Evolutionary conservation across 2,888 invertebrate species (phyloP).

Genomic region (Paralinhomoeus sp.): DNA sequence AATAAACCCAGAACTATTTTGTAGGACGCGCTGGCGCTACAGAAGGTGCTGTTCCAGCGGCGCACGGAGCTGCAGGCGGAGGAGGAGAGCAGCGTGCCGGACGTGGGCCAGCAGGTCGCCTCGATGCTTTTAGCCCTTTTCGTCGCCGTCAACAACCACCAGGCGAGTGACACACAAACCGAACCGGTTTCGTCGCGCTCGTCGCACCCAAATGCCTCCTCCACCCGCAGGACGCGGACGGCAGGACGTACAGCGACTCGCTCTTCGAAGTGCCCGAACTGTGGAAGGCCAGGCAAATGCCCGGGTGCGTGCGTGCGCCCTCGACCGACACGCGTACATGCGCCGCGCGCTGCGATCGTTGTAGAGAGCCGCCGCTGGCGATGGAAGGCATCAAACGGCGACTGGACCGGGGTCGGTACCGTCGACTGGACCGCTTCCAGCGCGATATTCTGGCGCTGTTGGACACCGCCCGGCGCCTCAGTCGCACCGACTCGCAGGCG

Average conservation of each 20-base stretch:
- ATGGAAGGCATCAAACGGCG: conserved; percentile 76
- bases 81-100: conserved; percentile 37
- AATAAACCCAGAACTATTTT: conserved; percentile 3
- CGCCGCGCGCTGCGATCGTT: no score
- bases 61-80: conserved; percentile 55
- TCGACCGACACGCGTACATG: not conserved
- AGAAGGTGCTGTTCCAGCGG: conserved; percentile 65
- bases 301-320: conserved; percentile 8
- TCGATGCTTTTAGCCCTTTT: conserved; percentile 71
- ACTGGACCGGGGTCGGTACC: conserved; percentile 62
- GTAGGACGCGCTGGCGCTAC: conserved; percentile 66
- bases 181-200: no score
- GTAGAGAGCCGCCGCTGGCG: conserved; percentile 43
- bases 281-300: conserved; percentile 32
- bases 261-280: conserved; percentile 76
- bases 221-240: conserved; percentile 51
- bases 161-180: conserved; percentile 27
- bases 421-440: conserved; percentile 76
- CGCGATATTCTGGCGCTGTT: conserved; percentile 83
- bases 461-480: conserved; percentile 57
- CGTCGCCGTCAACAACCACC: conserved; percentile 77
- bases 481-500: conserved; percentile 56
- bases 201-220: no score
- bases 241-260: conserved; percentile 82
- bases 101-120: conserved; percentile 59